Percentiles rank a stretch among this genome's conserved stretches.
Evolutionary conservation across 2,888 invertebrate genomes (phyloP).

Genomic region (Carabus problematicus): DNA sequence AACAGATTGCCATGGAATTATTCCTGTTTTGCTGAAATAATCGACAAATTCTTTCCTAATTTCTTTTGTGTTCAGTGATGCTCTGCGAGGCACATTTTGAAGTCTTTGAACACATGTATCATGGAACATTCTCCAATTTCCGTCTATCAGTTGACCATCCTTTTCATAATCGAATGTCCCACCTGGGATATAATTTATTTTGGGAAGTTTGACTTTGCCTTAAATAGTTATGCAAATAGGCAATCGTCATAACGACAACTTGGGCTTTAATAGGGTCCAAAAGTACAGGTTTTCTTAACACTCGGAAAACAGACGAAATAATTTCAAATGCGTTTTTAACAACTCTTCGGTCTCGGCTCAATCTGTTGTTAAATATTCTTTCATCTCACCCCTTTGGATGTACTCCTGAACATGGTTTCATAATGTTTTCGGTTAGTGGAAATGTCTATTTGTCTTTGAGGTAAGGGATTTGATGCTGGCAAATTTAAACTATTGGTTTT

Average conservation of each 20-base stretch:
- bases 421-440: conserved; percentile 5
- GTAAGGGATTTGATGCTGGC: background rate
- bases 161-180: conserved; percentile 31
- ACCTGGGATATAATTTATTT: conserved; percentile 25
- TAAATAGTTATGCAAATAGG: conserved; percentile 40
- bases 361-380: conserved; percentile 12
- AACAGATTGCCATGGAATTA: no score
- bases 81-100: no score
- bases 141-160: conserved; percentile 21
- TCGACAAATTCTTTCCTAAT: no score
- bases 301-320: conserved; percentile 35
- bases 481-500: background rate
- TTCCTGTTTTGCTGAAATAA: no score
- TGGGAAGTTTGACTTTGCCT: conserved; percentile 22
- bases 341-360: conserved; percentile 16
- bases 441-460: conserved; percentile 1
- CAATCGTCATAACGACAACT: conserved; percentile 19
- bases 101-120: no score
- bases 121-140: background rate
- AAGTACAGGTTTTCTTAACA: conserved; percentile 38
- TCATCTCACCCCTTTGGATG: conserved; percentile 11
- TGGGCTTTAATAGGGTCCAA: conserved; percentile 27
- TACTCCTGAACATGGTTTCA: conserved; percentile 17
- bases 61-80: no score
- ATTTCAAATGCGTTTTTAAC: conserved; percentile 24